These are phyloP conservation scores for Gobio occitaniae DNA, from an alignment of 2,797 vertebrate species.

Conservation along the genomic window DNA sequence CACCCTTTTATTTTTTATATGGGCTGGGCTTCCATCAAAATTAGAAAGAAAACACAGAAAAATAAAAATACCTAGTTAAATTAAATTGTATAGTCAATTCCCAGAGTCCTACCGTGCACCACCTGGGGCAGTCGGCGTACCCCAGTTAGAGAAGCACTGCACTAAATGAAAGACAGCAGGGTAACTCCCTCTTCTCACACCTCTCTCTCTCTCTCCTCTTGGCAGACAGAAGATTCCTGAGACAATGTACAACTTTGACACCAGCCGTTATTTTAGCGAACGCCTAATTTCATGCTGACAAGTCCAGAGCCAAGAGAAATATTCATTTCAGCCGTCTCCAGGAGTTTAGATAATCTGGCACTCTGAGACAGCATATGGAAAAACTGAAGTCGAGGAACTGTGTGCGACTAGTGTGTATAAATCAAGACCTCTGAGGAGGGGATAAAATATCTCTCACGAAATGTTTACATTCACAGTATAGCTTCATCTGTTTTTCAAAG, in stretches of 20 bases:
- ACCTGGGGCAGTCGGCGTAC: constrained; percentile 11
- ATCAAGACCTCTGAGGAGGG: constrained; percentile 47
- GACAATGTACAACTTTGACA: constrained; percentile 63
- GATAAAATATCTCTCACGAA: constrained; percentile 55
- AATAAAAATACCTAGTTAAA: constrained; percentile 16
- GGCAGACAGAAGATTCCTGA: constrained; percentile 49
- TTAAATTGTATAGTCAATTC: background rate
- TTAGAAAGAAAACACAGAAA: background rate
- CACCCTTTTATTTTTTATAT: background rate
- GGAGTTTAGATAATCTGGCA: constrained; percentile 65
- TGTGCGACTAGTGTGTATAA: constrained; percentile 43
- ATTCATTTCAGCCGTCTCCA: constrained; percentile 65
- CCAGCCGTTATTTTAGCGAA: constrained; percentile 67
- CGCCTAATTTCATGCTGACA: constrained; percentile 72
- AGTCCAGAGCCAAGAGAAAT: constrained; percentile 72
- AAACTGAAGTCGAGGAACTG: constrained; percentile 51
- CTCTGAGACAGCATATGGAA: constrained; percentile 67
- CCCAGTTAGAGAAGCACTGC: constrained; percentile 27
- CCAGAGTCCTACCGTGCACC: background rate
- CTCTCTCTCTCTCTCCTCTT: constrained; percentile 38
- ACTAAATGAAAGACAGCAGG: constrained; percentile 55
- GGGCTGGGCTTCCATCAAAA: background rate
- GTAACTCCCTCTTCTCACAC: constrained; percentile 55
- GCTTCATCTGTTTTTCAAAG: constrained; percentile 41
- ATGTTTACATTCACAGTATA: constrained; percentile 55